Evolutionary conservation across 1,140 invertebrate species (phyloP).

Genomic region (Leucophenga varia): DNA sequence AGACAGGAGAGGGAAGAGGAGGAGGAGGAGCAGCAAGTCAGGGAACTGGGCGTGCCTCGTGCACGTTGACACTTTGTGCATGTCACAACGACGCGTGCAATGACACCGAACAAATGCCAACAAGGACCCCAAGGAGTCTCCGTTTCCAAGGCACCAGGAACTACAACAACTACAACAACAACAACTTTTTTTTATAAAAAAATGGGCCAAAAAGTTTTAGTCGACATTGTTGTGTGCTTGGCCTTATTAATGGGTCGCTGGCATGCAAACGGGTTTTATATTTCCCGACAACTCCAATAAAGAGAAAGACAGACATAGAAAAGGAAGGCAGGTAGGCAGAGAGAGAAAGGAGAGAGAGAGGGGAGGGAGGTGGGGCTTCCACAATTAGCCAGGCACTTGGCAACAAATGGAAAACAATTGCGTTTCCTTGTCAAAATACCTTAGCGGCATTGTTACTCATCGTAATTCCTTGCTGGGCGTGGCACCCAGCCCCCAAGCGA

Average conservation of each 20-base stretch:
- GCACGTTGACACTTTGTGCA: constrained; percentile 38
- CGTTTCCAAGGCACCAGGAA: constrained; percentile 30
- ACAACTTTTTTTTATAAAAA: constrained; percentile 4
- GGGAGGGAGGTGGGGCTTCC: no score
- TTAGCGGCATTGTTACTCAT: no score
- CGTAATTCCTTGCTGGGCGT: no score
- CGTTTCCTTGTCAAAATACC: no score
- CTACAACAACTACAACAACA: neutral
- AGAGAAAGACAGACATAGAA: neutral
- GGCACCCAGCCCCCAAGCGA: no score
- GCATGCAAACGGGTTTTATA: constrained; percentile 20
- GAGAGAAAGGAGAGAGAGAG: no score
- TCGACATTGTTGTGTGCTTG: constrained; percentile 15
- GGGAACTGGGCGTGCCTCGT: constrained; percentile 24
- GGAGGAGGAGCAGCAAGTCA: neutral
- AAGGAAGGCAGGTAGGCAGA: no score
- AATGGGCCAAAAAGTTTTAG: constrained; percentile 16
- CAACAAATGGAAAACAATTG: no score
- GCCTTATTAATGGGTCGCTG: constrained; percentile 20
- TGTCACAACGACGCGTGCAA: constrained; percentile 38
- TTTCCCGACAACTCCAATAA: constrained; percentile 9
- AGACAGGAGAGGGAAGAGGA: no score
- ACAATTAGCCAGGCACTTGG: no score
- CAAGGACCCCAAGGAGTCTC: constrained; percentile 12
- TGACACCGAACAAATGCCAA: constrained; percentile 26